Evolutionary conservation across 2,113 vertebrate species (phyloP).

Genomic region (Cyprinus carpio): DNA sequence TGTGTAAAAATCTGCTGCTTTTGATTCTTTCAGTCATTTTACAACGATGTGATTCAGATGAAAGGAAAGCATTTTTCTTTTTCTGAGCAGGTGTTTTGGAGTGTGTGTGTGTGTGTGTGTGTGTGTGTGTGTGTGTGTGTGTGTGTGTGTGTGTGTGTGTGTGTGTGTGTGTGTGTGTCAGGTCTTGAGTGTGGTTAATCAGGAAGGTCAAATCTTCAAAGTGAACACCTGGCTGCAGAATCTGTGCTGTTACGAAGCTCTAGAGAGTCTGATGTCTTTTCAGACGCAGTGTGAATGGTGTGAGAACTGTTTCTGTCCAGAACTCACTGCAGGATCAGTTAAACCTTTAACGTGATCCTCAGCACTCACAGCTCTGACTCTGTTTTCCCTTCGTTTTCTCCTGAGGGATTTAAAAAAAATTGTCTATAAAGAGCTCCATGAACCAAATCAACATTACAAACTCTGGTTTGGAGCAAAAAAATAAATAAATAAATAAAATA

Average conservation of each 20-base stretch:
- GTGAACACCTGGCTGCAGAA: slow-evolving; percentile 68
- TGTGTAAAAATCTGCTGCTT: neutral
- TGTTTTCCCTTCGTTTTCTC: neutral
- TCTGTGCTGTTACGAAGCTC: slow-evolving; percentile 60
- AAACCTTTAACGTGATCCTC: neutral
- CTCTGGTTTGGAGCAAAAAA: neutral
- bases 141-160: slow-evolving; percentile 38
- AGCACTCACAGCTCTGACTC: neutral
- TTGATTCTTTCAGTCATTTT: slow-evolving; percentile 10
- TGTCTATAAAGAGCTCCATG: neutral
- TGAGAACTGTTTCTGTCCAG: neutral
- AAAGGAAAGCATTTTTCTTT: neutral
- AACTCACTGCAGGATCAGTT: neutral
- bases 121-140: too few relatives aligned
- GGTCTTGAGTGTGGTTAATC: slow-evolving; percentile 40
- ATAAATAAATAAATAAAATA: too few relatives aligned
- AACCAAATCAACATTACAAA: neutral
- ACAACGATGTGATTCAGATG: neutral
- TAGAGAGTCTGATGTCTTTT: slow-evolving; percentile 41
- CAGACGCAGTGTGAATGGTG: neutral
- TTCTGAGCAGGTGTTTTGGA: neutral
- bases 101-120: slow-evolving; percentile 30
- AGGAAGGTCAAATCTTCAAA: slow-evolving; percentile 62
- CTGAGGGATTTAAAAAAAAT: neutral
- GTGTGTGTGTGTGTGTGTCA: neutral